These are phyloP conservation scores for Hipposideros larvatus DNA, from an alignment of 2,797 vertebrate species.

Conservation along the genomic window DNA sequence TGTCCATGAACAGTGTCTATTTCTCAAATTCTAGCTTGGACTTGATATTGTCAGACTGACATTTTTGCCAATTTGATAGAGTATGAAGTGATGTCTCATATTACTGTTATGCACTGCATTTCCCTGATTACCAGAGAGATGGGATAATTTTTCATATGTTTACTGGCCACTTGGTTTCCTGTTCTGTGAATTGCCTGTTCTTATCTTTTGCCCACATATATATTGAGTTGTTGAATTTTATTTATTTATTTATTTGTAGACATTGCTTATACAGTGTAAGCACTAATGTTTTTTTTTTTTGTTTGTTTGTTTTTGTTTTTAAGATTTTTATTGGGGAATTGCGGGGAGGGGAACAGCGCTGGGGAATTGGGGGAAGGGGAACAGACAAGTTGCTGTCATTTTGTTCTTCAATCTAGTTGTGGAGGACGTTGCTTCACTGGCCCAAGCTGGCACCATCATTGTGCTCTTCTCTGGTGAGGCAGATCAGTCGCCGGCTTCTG, in stretches of 20 bases:
- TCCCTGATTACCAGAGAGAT: background rate
- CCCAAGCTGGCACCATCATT: no score
- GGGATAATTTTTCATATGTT: background rate
- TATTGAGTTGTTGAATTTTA: background rate
- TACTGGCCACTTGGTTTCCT: background rate
- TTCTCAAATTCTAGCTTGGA: background rate
- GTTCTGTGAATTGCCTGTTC: background rate
- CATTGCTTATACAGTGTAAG: background rate
- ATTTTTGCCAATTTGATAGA: background rate
- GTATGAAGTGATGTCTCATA: background rate
- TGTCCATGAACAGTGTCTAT: background rate
- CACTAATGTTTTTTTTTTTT: background rate
- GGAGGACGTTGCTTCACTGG: no score
- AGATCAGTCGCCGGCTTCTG: no score
- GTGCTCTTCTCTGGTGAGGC: no score
- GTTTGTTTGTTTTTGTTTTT: no score
- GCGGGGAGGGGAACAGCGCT: no score
- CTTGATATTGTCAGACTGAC: background rate
- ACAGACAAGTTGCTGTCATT: no score
- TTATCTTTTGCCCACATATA: background rate
- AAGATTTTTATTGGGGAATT: no score
- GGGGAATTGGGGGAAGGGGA: no score
- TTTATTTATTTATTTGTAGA: background rate
- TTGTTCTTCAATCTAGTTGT: no score
- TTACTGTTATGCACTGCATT: background rate